phyloP scores from a whole-genome alignment of 2,113 vertebrate species.

The Semnopithecus entellus region DNA sequence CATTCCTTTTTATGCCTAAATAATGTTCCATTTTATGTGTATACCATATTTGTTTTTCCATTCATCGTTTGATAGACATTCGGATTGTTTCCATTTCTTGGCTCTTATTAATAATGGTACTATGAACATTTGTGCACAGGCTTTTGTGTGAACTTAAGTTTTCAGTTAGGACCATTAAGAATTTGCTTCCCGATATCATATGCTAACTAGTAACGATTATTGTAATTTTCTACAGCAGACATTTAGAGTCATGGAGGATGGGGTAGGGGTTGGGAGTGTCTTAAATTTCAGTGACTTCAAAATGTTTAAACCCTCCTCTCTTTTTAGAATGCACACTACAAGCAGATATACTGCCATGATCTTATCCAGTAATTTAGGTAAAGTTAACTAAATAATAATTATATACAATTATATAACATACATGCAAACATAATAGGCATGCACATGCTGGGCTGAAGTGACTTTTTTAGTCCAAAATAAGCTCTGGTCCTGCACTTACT shows the following conservation, averaged over 20 bases:
- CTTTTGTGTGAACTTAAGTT: slow-evolving; percentile 20
- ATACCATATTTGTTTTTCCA: not conserved
- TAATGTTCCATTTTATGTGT: slow-evolving; percentile 14
- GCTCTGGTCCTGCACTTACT: not conserved
- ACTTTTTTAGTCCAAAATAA: not conserved
- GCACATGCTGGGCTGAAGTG: not conserved
- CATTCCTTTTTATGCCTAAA: slow-evolving; percentile 9
- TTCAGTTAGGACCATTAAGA: slow-evolving; percentile 50
- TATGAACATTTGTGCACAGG: not conserved
- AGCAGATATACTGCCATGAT: not conserved
- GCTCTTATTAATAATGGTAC: not conserved
- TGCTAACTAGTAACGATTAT: not conserved
- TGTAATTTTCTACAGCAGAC: slow-evolving; percentile 14
- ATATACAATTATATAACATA: not conserved
- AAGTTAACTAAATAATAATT: not conserved
- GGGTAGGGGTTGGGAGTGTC: not conserved
- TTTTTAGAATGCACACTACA: not conserved
- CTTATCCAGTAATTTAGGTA: not conserved
- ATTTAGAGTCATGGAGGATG: not conserved
- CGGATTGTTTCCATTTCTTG: not conserved
- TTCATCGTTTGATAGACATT: not conserved
- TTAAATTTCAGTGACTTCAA: slow-evolving; percentile 18
- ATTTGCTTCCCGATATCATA: slow-evolving; percentile 26
- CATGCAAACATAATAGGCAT: not conserved
- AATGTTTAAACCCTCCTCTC: not conserved